Conservation (phyloP, 1,140 invertebrate genomes). For the Tribolium madens region DNA sequence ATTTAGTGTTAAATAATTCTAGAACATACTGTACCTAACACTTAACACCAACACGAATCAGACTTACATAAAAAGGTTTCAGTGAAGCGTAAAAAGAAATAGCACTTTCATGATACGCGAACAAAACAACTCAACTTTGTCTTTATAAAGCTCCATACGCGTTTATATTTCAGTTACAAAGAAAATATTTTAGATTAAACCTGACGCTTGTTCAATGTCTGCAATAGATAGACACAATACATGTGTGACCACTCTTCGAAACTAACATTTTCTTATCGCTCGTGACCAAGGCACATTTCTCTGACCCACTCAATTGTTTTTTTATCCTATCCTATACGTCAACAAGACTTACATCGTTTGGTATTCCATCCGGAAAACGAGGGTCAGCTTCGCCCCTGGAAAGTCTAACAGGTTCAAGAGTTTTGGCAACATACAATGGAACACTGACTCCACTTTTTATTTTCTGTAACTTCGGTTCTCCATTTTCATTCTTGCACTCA, state of each 20-base stretch:
- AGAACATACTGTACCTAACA: too few species aligned
- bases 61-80: not conserved
- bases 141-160: not conserved
- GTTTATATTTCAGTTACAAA: not conserved
- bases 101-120: not conserved
- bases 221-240: not conserved
- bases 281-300: not conserved
- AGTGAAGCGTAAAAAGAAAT: not conserved
- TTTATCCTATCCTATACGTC: not conserved
- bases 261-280: not conserved
- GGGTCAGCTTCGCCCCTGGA: conserved; percentile 65
- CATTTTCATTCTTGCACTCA: conserved; percentile 55
- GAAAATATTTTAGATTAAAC: not conserved
- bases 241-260: not conserved
- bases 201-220: not conserved
- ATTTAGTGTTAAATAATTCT: too few species aligned
- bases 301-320: not conserved
- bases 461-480: conserved; percentile 55
- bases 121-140: not conserved
- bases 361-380: conserved; percentile 67
- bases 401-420: conserved; percentile 65
- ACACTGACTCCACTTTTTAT: conserved; percentile 59
- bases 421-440: conserved; percentile 69
- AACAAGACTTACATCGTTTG: conserved; percentile 60
- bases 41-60: not conserved